phyloP scores from a whole-genome alignment of 2,888 invertebrate genomes.

The Diaphora mendica region DNA sequence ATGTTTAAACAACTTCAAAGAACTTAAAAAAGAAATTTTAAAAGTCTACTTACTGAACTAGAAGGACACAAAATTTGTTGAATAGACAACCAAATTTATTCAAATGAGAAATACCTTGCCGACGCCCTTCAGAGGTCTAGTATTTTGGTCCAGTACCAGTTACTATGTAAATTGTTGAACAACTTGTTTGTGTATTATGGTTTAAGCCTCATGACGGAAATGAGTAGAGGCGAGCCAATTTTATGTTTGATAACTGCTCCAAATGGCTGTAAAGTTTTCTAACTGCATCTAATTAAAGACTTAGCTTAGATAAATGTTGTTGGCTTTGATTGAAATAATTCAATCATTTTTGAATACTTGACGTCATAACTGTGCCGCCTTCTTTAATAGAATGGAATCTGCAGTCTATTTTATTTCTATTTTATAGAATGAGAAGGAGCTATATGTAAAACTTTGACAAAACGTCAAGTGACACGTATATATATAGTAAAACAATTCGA shows the following conservation, averaged over 20 bases:
- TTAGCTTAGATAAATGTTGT: too few species aligned
- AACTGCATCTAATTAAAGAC: background rate
- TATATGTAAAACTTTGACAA: too few species aligned
- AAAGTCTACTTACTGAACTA: background rate
- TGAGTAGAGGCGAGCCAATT: slow-evolving; percentile 3
- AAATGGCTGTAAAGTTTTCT: background rate
- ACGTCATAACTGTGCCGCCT: too few species aligned
- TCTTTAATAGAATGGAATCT: too few species aligned
- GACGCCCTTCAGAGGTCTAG: slow-evolving; percentile 18
- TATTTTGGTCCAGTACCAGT: slow-evolving; percentile 37
- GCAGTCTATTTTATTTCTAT: too few species aligned
- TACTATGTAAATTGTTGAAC: slow-evolving; percentile 44
- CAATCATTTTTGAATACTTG: too few species aligned
- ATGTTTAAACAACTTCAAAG: background rate
- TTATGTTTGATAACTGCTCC: background rate
- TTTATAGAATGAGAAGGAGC: too few species aligned
- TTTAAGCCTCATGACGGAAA: slow-evolving; percentile 7
- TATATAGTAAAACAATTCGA: too few species aligned
- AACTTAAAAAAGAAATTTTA: background rate
- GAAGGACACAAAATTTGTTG: slow-evolving; percentile 10
- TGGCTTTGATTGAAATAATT: too few species aligned
- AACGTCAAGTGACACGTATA: too few species aligned
- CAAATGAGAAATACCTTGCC: slow-evolving; percentile 8
- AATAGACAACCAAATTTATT: slow-evolving; percentile 35
- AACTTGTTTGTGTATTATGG: slow-evolving; percentile 7